Percentiles rank a stretch among this genome's conserved stretches.
Evolutionary conservation across 2,113 vertebrate species (phyloP).

Genomic region (Oriolus oriolus): DNA sequence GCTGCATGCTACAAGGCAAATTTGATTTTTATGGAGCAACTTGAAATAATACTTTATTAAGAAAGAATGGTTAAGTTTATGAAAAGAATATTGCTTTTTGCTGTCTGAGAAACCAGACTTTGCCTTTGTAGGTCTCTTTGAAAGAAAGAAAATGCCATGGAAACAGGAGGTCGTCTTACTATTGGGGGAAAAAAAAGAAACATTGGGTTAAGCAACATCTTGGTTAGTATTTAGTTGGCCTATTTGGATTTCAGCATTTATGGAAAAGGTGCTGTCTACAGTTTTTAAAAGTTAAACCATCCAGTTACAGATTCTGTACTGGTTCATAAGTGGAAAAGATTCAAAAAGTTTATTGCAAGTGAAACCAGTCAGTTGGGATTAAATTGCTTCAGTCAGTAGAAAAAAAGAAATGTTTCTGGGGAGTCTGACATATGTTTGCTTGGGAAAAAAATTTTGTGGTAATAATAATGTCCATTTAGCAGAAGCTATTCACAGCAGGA

Average conservation of each 20-base stretch:
- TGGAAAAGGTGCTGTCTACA: neutral
- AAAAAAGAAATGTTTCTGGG: neutral
- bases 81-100: neutral
- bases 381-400: neutral
- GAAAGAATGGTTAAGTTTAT: neutral
- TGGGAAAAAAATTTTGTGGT: neutral
- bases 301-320: neutral
- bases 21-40: neutral
- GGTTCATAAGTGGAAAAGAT: neutral
- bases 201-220: neutral
- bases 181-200: neutral
- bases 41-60: slow-evolving; percentile 1
- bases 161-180: neutral
- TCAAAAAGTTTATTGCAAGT: neutral
- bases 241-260: neutral
- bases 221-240: neutral
- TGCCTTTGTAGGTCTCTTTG: neutral
- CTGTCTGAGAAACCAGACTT: neutral
- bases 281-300: neutral
- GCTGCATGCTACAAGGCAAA: neutral
- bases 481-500: neutral
- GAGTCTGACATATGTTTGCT: neutral
- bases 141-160: neutral
- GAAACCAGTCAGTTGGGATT: neutral
- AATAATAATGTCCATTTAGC: neutral